phyloP scores from a whole-genome alignment of 2,113 vertebrate species.

The Thamnophis sirtalis region DNA sequence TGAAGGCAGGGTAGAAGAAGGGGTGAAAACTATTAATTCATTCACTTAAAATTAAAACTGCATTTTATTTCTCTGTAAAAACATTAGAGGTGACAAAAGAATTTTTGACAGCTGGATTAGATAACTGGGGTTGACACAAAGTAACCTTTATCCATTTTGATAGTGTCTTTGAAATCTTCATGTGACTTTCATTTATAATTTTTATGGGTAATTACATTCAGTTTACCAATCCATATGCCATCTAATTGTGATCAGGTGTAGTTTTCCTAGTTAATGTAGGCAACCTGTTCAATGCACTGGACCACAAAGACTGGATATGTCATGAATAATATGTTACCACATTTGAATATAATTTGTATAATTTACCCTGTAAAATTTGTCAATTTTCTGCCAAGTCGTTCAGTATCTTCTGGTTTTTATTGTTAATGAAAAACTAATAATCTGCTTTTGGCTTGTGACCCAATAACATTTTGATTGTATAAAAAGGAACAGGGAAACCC shows the following conservation, averaged over 20 bases:
- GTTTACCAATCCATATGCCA: slow-evolving; percentile 19
- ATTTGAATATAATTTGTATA: background rate
- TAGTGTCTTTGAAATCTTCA: slow-evolving; percentile 29
- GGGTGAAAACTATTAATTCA: slow-evolving; percentile 9
- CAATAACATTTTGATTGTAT: background rate
- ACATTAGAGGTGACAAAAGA: background rate
- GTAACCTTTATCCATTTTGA: slow-evolving; percentile 41
- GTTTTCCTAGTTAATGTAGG: background rate
- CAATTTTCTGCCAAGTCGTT: background rate
- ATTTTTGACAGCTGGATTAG: slow-evolving; percentile 41
- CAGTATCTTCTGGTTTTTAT: background rate
- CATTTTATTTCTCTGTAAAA: slow-evolving; percentile 12
- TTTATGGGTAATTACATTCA: background rate
- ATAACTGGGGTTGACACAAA: slow-evolving; percentile 26
- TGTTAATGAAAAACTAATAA: background rate
- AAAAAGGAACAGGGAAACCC: background rate
- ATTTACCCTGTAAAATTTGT: background rate
- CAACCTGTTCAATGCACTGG: background rate
- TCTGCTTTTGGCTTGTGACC: background rate
- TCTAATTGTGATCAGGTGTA: slow-evolving; percentile 8
- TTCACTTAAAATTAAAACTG: background rate
- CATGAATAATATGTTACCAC: background rate
- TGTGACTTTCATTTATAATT: slow-evolving; percentile 23
- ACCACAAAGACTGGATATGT: background rate
- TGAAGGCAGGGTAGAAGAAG: background rate